These are phyloP conservation scores for Centruroides sculpturatus DNA, from an alignment of 1,140 invertebrate species.

Conservation along the genomic window DNA sequence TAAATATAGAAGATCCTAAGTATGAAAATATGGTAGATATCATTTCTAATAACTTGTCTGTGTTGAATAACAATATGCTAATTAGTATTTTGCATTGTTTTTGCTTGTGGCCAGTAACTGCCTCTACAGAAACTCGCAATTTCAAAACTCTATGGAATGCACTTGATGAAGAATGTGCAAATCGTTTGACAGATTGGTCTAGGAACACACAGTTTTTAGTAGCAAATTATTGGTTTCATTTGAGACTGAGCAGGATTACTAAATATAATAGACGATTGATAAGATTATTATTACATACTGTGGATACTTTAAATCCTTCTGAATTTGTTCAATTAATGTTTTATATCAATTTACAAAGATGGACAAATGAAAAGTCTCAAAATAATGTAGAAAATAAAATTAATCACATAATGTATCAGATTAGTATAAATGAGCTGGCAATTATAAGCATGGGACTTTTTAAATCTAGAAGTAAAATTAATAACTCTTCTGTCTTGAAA, in stretches of 20 bases:
- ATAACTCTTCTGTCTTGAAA: background rate
- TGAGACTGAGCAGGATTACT: conserved; percentile 4
- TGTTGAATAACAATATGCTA: background rate
- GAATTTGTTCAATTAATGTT: conserved; percentile 9
- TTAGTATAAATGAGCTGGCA: conserved; percentile 3
- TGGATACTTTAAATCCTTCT: background rate
- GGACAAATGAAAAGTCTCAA: background rate
- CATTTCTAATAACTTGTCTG: background rate
- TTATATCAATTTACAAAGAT: conserved; percentile 5
- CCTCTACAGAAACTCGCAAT: background rate
- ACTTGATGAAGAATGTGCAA: conserved; percentile 4
- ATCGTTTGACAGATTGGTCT: background rate
- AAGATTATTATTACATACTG: background rate
- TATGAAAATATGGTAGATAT: background rate
- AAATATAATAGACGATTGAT: conserved; percentile 2
- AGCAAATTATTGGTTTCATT: conserved; percentile 10
- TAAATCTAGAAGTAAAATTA: conserved; percentile 5
- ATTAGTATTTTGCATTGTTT: conserved; percentile 3
- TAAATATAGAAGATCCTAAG: conserved; percentile 2
- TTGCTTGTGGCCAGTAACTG: conserved; percentile 4
- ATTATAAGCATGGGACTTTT: conserved; percentile 6
- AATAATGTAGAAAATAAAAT: background rate
- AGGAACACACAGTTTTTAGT: background rate
- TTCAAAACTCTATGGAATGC: conserved; percentile 7
- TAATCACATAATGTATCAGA: background rate